Percentiles rank a stretch among this genome's conserved stretches.
These are phyloP conservation scores for Paradisaea rubra DNA, from an alignment of 2,113 vertebrate species.

Conservation along the genomic window DNA sequence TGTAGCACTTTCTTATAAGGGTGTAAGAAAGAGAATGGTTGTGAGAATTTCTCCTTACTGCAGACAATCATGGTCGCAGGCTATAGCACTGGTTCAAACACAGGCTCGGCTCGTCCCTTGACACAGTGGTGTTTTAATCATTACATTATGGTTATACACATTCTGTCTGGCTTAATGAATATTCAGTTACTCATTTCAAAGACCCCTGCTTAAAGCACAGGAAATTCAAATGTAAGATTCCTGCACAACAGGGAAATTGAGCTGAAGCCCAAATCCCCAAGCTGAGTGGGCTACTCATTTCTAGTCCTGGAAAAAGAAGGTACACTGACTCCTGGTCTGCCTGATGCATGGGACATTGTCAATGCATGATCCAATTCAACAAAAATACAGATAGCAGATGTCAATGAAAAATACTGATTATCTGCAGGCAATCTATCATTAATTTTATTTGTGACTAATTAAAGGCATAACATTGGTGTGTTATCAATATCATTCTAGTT, in stretches of 20 bases:
- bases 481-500: not conserved
- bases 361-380: not conserved
- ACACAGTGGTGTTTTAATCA: not conserved
- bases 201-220: not conserved
- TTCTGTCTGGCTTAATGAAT: not conserved
- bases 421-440: fast-evolving
- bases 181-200: not conserved
- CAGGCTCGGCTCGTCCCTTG: fast-evolving
- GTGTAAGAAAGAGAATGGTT: not conserved
- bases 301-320: not conserved
- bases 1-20: not conserved
- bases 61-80: not conserved
- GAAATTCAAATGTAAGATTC: not conserved
- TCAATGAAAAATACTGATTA: not conserved
- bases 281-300: not conserved
- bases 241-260: not conserved
- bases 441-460: not conserved
- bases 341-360: not conserved
- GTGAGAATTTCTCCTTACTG: not conserved
- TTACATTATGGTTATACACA: not conserved
- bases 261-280: not conserved
- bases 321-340: not conserved
- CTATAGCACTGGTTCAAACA: not conserved
- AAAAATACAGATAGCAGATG: not conserved
- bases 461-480: not conserved